Evolutionary conservation across 1,140 invertebrate genomes (phyloP).

Genomic region (Ceratina australensis): DNA sequence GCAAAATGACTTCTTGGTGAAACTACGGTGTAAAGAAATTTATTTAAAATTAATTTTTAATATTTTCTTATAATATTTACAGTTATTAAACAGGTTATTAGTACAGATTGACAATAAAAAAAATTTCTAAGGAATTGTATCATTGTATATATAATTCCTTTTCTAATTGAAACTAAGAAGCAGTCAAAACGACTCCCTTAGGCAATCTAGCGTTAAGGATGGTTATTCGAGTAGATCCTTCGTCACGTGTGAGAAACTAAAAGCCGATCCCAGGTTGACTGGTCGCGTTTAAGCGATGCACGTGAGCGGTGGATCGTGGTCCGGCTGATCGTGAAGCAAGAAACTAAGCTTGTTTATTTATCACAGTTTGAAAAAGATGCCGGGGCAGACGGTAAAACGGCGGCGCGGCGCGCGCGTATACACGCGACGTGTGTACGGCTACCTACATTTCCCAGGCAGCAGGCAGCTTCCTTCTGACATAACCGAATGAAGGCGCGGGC

Average conservation of each 20-base stretch:
- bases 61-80: too few species aligned
- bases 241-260: neutral
- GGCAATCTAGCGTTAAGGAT: too few species aligned
- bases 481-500: constrained; percentile 79
- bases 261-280: neutral
- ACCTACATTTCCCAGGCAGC: constrained; percentile 76
- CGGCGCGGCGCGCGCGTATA: constrained; percentile 20
- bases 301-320: constrained; percentile 30
- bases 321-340: constrained; percentile 34
- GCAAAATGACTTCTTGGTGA: too few species aligned
- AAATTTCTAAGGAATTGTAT: too few species aligned
- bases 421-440: constrained; percentile 30
- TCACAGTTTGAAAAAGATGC: constrained; percentile 64
- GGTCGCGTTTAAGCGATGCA: constrained; percentile 17
- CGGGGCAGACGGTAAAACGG: constrained; percentile 40
- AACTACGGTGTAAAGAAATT: too few species aligned
- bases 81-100: too few species aligned
- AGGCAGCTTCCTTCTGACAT: constrained; percentile 80
- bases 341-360: constrained; percentile 67
- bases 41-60: too few species aligned
- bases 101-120: too few species aligned
- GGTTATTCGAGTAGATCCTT: neutral
- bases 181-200: too few species aligned
- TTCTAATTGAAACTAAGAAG: too few species aligned
- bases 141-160: too few species aligned